phyloP scores from a whole-genome alignment of 1,140 invertebrate species.

The Acromyrmex charruanus region DNA sequence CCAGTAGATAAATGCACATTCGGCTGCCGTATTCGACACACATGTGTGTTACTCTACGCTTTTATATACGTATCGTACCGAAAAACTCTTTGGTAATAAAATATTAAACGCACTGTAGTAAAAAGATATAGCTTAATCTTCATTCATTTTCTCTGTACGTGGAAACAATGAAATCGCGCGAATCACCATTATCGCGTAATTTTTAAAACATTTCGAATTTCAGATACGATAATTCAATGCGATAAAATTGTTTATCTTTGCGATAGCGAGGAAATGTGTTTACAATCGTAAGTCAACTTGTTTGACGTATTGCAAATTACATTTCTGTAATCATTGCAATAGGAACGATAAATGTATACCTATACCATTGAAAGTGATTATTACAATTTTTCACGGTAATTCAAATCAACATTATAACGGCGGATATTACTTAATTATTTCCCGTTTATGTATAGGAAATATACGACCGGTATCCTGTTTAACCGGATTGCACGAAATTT shows the following conservation, averaged over 20 bases:
- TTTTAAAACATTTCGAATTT: conserved; percentile 31
- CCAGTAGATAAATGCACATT: conserved; percentile 44
- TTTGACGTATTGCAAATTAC: conserved; percentile 23
- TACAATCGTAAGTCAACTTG: background rate
- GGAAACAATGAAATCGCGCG: conserved; percentile 8
- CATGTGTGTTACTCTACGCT: conserved; percentile 29
- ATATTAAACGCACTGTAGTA: conserved; percentile 18
- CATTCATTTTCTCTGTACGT: conserved; percentile 16
- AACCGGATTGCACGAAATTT: conserved; percentile 63
- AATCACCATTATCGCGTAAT: conserved; percentile 23
- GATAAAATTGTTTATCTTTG: conserved; percentile 26
- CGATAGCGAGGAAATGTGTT: background rate
- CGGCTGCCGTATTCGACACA: conserved; percentile 37
- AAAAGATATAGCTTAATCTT: conserved; percentile 10
- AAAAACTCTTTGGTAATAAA: conserved; percentile 71
- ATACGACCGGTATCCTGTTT: conserved; percentile 11
- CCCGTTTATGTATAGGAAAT: conserved; percentile 55
- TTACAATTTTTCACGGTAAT: conserved; percentile 25
- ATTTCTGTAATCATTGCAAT: conserved; percentile 22
- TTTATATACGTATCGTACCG: conserved; percentile 56
- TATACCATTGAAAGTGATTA: conserved; percentile 18
- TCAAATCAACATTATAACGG: conserved; percentile 23
- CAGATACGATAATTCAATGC: conserved; percentile 1
- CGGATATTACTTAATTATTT: conserved; percentile 28
- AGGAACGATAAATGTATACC: conserved; percentile 38